Evolutionary conservation across 2,888 invertebrate genomes (phyloP).

Genomic region (Dysmachus trigonus): DNA sequence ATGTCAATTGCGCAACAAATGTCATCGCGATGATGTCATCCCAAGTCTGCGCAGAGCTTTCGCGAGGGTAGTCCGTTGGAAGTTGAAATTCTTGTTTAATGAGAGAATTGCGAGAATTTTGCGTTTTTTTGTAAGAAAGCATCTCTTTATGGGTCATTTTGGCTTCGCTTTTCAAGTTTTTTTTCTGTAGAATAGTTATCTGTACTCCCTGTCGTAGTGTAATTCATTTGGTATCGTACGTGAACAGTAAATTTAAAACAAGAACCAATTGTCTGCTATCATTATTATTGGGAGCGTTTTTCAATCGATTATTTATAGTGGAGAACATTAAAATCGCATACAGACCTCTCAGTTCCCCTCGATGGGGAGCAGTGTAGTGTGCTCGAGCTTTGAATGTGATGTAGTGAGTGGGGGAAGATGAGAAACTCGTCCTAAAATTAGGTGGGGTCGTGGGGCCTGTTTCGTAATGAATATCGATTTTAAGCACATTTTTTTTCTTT

Average conservation of each 20-base stretch:
- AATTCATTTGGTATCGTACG: neutral
- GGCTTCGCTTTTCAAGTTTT: neutral
- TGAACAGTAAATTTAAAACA: neutral
- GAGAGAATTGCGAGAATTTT: neutral
- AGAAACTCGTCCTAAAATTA: neutral
- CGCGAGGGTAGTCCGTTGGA: neutral
- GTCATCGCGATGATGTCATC: constrained; percentile 36
- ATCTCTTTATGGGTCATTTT: neutral
- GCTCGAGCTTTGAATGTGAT: neutral
- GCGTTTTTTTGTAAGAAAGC: neutral
- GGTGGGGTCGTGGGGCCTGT: neutral
- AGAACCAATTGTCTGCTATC: neutral
- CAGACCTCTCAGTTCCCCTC: neutral
- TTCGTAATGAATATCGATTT: neutral
- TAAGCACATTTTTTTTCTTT: neutral
- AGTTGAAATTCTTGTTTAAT: neutral
- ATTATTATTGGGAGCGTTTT: neutral
- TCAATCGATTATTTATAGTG: neutral
- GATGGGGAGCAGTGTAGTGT: neutral
- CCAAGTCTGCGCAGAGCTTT: constrained; percentile 6
- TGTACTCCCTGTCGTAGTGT: neutral
- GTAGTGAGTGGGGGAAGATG: neutral
- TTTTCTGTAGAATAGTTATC: neutral
- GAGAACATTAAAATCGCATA: neutral
- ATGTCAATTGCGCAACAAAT: constrained; percentile 39